Base-by-base conservation (phyloP, 2,888 invertebrate species). In the Mechanitis messenoides region DNA sequence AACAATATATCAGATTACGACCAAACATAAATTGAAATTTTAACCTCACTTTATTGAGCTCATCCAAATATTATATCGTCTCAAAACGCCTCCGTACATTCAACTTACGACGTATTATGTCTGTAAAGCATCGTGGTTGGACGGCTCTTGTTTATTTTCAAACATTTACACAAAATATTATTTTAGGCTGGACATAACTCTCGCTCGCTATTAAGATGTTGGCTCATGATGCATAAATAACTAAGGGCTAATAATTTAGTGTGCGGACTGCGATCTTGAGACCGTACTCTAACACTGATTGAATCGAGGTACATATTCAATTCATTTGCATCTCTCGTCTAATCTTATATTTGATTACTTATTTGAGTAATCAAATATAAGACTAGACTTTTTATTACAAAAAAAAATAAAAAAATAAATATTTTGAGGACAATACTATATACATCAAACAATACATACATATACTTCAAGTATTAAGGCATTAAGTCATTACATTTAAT, bases 151-250 rank as follows among this genome's bases (percentile, higher is more conserved):
- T 88, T 88, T 88, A 87, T 85, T 87, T 87, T 83, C 83, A 82
- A 87, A 85, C 83, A 85, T 87, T 88, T 84, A 84, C 83, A 80
- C 87, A 85, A 87, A 89, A 88, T 88, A 89, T 88, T 87, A 86
- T 89, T 87, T 89, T 86, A 88, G 88, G 89, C 78, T 85, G 85
- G 84, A 86, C 86, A 82, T 87, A 85, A 87, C 82, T 88, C 85
- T 73, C 74, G 71, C 73, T 76, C 69, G 81, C 87, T 83, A 89
- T 87, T 89, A 87, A 89, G 89, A 88, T 87, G 88, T 87, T 87
- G 78, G 82, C 79, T 82, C 83, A 81, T 77, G 85, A 83, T 87
- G 87, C 88, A 90, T 89, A 88, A 90, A 87, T 89, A 87, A 87
- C 81, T 83, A 80, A 81, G 83, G 86, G 81, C 78, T 84, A 80